These are phyloP conservation scores for Beris chalybata DNA, from an alignment of 2,888 invertebrate genomes.

Conservation along the genomic window DNA sequence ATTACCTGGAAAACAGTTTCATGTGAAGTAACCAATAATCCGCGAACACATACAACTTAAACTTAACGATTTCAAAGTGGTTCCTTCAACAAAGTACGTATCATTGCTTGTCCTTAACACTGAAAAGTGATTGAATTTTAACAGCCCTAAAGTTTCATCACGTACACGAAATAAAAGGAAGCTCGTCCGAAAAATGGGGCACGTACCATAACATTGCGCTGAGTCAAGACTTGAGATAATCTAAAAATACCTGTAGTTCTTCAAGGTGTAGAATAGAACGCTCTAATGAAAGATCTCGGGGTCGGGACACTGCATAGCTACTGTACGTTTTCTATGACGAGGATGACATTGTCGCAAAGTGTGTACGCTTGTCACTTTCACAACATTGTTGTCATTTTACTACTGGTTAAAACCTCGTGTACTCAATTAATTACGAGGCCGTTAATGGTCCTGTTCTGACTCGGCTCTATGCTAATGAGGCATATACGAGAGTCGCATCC, in stretches of 20 bases:
- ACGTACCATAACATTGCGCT: constrained; percentile 9
- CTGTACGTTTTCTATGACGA: not conserved
- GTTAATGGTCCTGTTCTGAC: constrained; percentile 14
- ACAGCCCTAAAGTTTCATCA: constrained; percentile 8
- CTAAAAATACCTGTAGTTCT: constrained; percentile 11
- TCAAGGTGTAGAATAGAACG: too few relatives aligned
- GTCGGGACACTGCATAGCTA: not conserved
- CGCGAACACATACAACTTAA: too few relatives aligned
- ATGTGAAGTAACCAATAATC: too few relatives aligned
- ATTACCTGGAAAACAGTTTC: too few relatives aligned
- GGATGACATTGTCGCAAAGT: not conserved
- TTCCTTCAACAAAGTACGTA: too few relatives aligned
- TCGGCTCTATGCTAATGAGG: constrained; percentile 11
- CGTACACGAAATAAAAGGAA: constrained; percentile 3
- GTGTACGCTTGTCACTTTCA: not conserved
- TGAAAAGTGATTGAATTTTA: constrained; percentile 22
- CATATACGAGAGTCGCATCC: not conserved
- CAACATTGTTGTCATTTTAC: constrained; percentile 13
- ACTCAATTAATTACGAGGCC: constrained; percentile 20
- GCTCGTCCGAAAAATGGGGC: constrained; percentile 18
- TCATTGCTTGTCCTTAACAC: too few relatives aligned
- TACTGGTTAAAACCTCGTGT: constrained; percentile 13
- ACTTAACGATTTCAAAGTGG: too few relatives aligned
- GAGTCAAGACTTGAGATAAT: not conserved
- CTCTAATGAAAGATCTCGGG: not conserved